A percentile compares a stretch with the other conserved stretches of the same genome.
Evolutionary conservation across 2,113 vertebrate species (phyloP).

Genomic region (Coturnix japonica): DNA sequence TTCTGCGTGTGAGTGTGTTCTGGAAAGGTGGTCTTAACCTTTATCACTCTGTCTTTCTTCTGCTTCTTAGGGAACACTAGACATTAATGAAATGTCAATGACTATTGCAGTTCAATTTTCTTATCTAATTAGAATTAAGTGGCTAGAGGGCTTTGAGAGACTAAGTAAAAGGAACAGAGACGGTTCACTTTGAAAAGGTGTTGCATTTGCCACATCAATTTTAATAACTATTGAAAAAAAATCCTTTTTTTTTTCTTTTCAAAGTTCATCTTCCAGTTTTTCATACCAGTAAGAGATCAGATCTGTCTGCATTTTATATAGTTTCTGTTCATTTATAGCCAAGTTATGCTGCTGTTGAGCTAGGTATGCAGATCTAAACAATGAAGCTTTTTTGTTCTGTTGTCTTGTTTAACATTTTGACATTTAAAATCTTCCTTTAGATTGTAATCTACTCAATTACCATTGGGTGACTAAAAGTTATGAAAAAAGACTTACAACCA

Average conservation of each 20-base stretch:
- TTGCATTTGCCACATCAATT: conserved; percentile 64
- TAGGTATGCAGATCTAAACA: not conserved
- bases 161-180: conserved; percentile 64
- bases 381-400: not conserved
- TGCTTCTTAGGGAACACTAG: conserved; percentile 31
- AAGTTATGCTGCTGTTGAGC: not conserved
- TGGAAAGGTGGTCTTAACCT: not conserved
- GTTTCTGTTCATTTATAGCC: conserved; percentile 7
- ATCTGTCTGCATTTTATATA: conserved; percentile 17
- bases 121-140: conserved; percentile 72
- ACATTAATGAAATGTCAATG: conserved; percentile 72
- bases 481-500: not conserved
- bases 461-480: not conserved
- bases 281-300: not conserved
- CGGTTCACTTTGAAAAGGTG: conserved; percentile 50
- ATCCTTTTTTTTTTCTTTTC: not conserved
- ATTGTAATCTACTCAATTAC: not conserved
- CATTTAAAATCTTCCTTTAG: not conserved
- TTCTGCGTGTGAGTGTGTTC: not conserved
- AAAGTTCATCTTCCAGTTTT: conserved; percentile 15
- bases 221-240: conserved; percentile 46
- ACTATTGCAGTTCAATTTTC: conserved; percentile 68
- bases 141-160: conserved; percentile 54
- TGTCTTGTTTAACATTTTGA: not conserved
- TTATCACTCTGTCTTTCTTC: conserved; percentile 41